These are phyloP conservation scores for Caprella mutica DNA, from an alignment of 2,888 invertebrate species.

Conservation along the genomic window DNA sequence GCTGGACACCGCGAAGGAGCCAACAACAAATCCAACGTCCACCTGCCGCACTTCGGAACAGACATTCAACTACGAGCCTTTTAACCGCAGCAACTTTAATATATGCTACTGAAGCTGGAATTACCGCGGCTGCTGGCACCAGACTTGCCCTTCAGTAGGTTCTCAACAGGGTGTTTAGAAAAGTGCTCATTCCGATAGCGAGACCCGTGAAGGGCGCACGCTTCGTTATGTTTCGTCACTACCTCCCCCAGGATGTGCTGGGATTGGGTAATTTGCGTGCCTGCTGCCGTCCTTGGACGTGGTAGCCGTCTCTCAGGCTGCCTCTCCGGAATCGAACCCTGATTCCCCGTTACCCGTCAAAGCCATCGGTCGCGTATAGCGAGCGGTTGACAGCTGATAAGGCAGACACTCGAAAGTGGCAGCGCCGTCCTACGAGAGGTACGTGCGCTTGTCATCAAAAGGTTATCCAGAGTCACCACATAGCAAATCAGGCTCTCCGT, in stretches of 20 bases:
- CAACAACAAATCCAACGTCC: too few relatives aligned
- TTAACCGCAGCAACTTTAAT: slow-evolving; percentile 10
- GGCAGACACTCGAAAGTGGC: slow-evolving; percentile 55
- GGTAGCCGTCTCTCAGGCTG: slow-evolving; percentile 44
- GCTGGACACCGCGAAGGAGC: too few relatives aligned
- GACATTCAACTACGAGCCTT: slow-evolving; percentile 14
- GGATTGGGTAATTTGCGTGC: slow-evolving; percentile 50
- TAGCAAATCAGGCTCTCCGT: too few relatives aligned
- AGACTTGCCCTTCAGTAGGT: slow-evolving; percentile 56
- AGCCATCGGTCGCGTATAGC: slow-evolving; percentile 55
- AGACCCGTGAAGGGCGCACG: slow-evolving; percentile 49
- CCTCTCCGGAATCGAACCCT: slow-evolving; percentile 49
- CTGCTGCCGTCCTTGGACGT: slow-evolving; percentile 58
- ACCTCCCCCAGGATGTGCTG: slow-evolving; percentile 44
- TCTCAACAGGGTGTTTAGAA: slow-evolving; percentile 51
- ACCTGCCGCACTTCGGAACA: too few relatives aligned
- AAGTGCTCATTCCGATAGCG: slow-evolving; percentile 50
- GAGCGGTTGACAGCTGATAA: slow-evolving; percentile 58
- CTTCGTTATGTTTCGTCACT: slow-evolving; percentile 58
- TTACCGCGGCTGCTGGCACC: slow-evolving; percentile 58
- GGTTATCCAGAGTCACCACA: slow-evolving; percentile 20
- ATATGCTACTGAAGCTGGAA: slow-evolving; percentile 51
- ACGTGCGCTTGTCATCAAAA: slow-evolving; percentile 39
- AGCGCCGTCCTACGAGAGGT: slow-evolving; percentile 45
- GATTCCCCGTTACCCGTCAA: slow-evolving; percentile 61